Conservation (phyloP, 2,797 vertebrate genomes). For the Urosaurus nigricauda region DNA sequence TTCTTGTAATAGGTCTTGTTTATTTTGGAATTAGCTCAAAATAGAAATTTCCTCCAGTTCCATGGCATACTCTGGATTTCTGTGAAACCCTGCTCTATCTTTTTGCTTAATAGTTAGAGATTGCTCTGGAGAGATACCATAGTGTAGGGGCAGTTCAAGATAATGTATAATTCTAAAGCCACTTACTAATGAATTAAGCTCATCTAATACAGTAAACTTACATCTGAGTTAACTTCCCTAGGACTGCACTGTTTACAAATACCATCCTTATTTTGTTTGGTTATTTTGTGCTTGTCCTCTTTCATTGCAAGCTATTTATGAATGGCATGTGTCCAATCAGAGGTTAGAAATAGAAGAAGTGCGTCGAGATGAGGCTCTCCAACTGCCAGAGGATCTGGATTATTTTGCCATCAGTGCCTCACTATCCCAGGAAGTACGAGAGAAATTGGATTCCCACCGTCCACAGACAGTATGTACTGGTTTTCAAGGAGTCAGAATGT, state of each 20-base stretch:
- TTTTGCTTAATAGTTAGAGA: too few relatives aligned
- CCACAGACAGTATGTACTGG: constrained; percentile 87
- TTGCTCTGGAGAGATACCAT: background rate
- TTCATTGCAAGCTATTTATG: constrained; percentile 78
- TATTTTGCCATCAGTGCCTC: constrained; percentile 86
- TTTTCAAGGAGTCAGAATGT: background rate
- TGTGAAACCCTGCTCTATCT: background rate
- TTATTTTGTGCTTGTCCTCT: constrained; percentile 1
- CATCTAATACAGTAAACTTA: background rate
- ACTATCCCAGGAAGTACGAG: constrained; percentile 90
- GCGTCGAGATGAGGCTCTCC: constrained; percentile 88
- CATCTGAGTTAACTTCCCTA: background rate
- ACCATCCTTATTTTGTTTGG: background rate
- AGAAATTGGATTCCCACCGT: constrained; percentile 86
- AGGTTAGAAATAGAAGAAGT: constrained; percentile 91
- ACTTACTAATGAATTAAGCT: background rate
- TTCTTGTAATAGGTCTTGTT: accelerated
- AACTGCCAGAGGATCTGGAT: constrained; percentile 89
- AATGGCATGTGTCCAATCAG: constrained; percentile 82
- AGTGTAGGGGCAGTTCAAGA: background rate
- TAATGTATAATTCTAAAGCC: background rate
- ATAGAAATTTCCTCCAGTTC: background rate
- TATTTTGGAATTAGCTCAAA: background rate
- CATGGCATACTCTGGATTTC: background rate
- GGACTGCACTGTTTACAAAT: too few relatives aligned